These are phyloP conservation scores for Acleris emargana DNA, from an alignment of 2,888 invertebrate species.

Conservation along the genomic window DNA sequence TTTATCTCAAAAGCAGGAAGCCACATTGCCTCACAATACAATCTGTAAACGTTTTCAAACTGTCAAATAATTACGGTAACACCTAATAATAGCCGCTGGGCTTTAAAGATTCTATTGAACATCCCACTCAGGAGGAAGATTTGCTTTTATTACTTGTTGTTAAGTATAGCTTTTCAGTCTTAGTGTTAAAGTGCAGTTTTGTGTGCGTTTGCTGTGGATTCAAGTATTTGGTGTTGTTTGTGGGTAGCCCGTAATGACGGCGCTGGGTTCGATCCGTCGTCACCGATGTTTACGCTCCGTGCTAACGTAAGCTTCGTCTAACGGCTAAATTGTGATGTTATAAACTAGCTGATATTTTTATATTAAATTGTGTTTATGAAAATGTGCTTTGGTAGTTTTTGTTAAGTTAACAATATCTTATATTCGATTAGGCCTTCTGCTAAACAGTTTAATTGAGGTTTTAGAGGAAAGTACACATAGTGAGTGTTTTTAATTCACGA, in stretches of 20 bases:
- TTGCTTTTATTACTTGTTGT: constrained; percentile 41
- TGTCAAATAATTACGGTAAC: constrained; percentile 82
- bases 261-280: constrained; percentile 73
- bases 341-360: constrained; percentile 36
- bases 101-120: constrained; percentile 75
- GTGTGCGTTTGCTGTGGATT: constrained; percentile 45
- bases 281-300: constrained; percentile 68
- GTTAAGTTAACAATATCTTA: constrained; percentile 19
- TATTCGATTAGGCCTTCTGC: background rate
- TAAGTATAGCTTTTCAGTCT: constrained; percentile 39
- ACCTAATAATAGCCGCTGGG: constrained; percentile 80
- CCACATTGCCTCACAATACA: constrained; percentile 79
- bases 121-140: constrained; percentile 57
- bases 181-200: constrained; percentile 50
- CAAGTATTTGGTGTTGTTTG: constrained; percentile 64
- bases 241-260: constrained; percentile 67
- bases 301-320: constrained; percentile 62
- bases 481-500: constrained; percentile 7
- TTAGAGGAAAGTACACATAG: too few species aligned
- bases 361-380: constrained; percentile 31
- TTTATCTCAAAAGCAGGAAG: constrained; percentile 79
- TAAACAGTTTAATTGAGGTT: too few species aligned
- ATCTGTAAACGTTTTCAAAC: constrained; percentile 83
- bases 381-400: constrained; percentile 13
- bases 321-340: constrained; percentile 38